Evolutionary conservation across 2,113 vertebrate species (phyloP), one percentile per base, ranked within the genome.

Genomic region (Scophthalmus maximus): DNA sequence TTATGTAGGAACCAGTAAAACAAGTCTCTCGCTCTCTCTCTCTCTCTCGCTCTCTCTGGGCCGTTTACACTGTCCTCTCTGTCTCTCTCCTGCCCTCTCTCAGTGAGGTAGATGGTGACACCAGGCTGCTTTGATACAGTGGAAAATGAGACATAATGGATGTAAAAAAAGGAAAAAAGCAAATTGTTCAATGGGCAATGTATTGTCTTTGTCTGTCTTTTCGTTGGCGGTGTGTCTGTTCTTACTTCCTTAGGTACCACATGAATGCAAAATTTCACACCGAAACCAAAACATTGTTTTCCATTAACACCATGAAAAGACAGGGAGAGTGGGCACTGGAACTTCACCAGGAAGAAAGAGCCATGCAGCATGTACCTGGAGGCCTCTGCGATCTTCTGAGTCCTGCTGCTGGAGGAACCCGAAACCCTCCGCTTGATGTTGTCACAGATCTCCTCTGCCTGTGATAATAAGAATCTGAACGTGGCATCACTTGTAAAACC

Each of bases 391-490:
- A 68, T 66, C 62, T 84, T 90, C 64, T 85, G 86, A 47, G 76
- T 78, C 78, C 82, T 67, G 49, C 25, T 47, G 11, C 70, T 76
- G 15, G 86, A 62, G 74, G 90, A 90, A 83, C 86, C 85, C 2
- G 93, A 93, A 85, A 95, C 91, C 1, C 91, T 82, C 14, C 77
- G 84, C 42, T 82, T 76, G 76, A 97, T 91, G 88, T 95, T 92
- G 34, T 94, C 92, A 8, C 83, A 84, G 42, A 96, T 94, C 40
- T 92, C 68, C 84, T 96, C 92, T 3, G 93, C 95, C 93, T 95
- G 78, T 1, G 51, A 50, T 72, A 69, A 66, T 15, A 20, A 68
- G 44, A 66, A 71, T 46, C 26, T 23, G 8, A 6, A 62, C 40
- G 55, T 53, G 23, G 38, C 42, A 51, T 74, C 76, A 68, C 72